phyloP scores from a whole-genome alignment of 2,888 invertebrate genomes.

The Dione vanillae region DNA sequence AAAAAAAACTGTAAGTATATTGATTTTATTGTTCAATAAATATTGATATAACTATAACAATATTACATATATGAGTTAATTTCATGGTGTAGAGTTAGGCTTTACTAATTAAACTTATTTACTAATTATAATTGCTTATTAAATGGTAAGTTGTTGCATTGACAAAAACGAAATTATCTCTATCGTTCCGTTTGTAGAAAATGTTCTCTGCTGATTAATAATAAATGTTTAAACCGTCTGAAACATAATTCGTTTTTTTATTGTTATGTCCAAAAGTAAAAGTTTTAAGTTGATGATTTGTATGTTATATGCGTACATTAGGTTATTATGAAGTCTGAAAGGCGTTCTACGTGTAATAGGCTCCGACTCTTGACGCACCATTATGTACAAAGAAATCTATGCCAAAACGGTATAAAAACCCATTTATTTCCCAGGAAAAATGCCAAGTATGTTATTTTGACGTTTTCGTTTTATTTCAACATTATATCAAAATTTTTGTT shows the following conservation, averaged over 20 bases:
- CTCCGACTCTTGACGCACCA: constrained; percentile 25
- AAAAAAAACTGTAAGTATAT: no score
- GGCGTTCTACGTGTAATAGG: constrained; percentile 29
- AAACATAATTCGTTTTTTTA: background rate
- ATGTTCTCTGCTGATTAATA: background rate
- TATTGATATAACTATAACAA: no score
- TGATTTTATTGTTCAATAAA: no score
- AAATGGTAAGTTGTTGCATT: no score
- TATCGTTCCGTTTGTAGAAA: no score
- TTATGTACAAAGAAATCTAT: constrained; percentile 21
- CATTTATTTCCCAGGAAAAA: constrained; percentile 14
- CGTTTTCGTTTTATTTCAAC: no score
- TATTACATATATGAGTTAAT: no score
- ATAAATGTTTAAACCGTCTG: background rate
- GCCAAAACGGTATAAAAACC: constrained; percentile 26
- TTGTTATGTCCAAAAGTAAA: background rate
- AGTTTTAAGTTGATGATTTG: constrained; percentile 26
- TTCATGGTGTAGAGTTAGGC: no score
- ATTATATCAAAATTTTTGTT: background rate
- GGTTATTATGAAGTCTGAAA: constrained; percentile 35
- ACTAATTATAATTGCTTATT: no score
- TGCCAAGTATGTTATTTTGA: background rate
- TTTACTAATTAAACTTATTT: no score
- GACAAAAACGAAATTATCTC: no score
- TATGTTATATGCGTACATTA: constrained; percentile 30